phyloP scores from a whole-genome alignment of 2,797 vertebrate genomes.

The Sorex maritimensis region DNA sequence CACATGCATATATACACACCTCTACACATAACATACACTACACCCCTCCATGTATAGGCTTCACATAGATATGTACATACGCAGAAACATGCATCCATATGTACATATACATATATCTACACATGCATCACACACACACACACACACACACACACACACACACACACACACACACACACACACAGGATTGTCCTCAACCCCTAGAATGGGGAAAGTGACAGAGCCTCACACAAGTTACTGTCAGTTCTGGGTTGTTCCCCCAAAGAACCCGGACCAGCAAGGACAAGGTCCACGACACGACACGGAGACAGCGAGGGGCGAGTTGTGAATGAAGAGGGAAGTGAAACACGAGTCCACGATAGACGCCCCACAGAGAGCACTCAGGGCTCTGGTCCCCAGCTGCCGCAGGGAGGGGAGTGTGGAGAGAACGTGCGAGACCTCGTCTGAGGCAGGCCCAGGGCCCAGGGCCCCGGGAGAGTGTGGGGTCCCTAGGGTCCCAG shows the following conservation, averaged over 20 bases:
- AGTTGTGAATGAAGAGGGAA: neutral
- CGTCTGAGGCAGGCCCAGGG: conserved; percentile 40
- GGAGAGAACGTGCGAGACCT: conserved; percentile 32
- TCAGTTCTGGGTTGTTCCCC: neutral
- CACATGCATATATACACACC: no score
- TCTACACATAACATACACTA: no score
- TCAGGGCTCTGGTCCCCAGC: neutral
- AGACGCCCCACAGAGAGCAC: neutral
- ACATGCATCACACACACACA: no score
- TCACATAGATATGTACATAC: no score
- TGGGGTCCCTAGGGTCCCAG: neutral
- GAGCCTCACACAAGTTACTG: neutral
- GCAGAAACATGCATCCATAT: no score
- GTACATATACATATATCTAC: no score
- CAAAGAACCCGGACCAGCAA: neutral
- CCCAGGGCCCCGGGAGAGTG: conserved; percentile 64
- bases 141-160: no score
- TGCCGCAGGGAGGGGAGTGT: conserved; percentile 9
- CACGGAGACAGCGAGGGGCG: neutral
- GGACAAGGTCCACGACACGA: neutral
- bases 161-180: neutral
- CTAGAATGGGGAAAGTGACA: neutral
- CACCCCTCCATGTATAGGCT: no score
- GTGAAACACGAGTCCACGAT: neutral
- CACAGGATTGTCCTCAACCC: neutral